A percentile compares a stretch with the other conserved stretches of the same genome.
Evolutionary conservation across 2,888 invertebrate species (phyloP).

Genomic region (Hyles lineata): DNA sequence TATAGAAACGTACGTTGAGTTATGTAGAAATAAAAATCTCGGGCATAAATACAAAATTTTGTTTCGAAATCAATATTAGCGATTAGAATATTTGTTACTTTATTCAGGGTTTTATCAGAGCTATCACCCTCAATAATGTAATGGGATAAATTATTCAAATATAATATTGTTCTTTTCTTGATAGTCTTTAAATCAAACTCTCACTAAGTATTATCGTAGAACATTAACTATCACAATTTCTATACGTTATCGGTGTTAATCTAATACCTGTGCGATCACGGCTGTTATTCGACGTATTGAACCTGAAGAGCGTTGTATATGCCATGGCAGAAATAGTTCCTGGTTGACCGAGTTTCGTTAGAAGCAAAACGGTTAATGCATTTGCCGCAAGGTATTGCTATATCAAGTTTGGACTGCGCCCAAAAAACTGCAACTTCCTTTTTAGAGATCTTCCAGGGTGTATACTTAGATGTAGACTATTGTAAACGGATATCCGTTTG

Average conservation of each 20-base stretch:
- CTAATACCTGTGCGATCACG: background rate
- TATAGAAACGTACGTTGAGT: too few relatives aligned
- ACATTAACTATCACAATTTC: background rate
- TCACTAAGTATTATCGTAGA: too few relatives aligned
- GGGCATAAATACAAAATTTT: too few relatives aligned
- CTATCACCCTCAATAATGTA: too few relatives aligned
- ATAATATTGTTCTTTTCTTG: too few relatives aligned
- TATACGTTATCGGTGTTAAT: background rate
- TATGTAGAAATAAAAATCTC: too few relatives aligned
- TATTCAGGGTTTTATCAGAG: too few relatives aligned
- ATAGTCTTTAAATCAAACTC: too few relatives aligned
- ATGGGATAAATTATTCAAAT: too few relatives aligned
- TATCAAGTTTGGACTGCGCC: constrained; percentile 15
- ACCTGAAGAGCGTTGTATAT: background rate
- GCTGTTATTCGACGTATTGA: background rate
- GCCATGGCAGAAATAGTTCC: background rate
- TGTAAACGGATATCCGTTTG: background rate
- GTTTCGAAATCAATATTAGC: too few relatives aligned
- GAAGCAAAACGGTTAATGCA: constrained; percentile 16
- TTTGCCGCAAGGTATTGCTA: constrained; percentile 20
- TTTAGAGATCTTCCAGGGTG: background rate
- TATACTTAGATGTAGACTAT: background rate
- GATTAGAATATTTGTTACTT: too few relatives aligned
- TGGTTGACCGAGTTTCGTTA: constrained; percentile 18
- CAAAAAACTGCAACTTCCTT: background rate